Conservation (phyloP, 2,797 vertebrate genomes). For the Neosilurus hyrtlii region DNA sequence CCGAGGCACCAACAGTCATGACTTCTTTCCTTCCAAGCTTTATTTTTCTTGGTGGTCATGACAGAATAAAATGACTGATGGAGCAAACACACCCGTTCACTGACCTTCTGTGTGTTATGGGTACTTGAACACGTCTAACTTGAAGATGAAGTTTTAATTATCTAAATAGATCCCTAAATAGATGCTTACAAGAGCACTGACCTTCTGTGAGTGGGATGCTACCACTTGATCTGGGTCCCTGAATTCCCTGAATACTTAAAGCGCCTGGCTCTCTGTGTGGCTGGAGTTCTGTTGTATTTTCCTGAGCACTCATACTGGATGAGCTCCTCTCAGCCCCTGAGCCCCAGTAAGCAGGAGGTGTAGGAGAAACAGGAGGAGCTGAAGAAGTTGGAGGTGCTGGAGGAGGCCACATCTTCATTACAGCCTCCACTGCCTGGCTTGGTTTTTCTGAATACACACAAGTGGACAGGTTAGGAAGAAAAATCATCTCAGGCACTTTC, state of each 20-base stretch:
- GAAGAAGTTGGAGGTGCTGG: constrained; percentile 61
- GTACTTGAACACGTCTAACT: too few species aligned
- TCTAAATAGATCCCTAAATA: too few species aligned
- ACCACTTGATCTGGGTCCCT: constrained; percentile 6
- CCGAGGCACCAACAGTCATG: background rate
- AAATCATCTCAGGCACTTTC: background rate
- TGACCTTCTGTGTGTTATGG: too few species aligned
- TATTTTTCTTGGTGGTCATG: background rate
- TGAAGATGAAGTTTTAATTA: too few species aligned
- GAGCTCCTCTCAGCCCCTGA: constrained; percentile 39
- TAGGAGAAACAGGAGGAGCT: constrained; percentile 56
- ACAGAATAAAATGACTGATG: background rate
- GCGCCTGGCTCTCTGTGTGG: background rate
- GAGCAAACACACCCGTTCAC: too few species aligned
- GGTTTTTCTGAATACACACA: constrained; percentile 6
- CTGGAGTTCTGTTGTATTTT: constrained; percentile 27
- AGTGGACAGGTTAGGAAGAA: background rate
- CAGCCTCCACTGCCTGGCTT: constrained; percentile 62
- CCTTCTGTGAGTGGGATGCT: constrained; percentile 53
- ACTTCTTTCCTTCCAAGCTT: background rate
- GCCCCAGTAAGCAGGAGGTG: constrained; percentile 54
- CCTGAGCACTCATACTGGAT: constrained; percentile 27
- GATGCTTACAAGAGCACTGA: constrained; percentile 36
- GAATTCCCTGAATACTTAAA: constrained; percentile 14
- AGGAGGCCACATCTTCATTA: constrained; percentile 79